phyloP scores from a whole-genome alignment of 2,797 vertebrate genomes.

The Brachyalestes nurse region DNA sequence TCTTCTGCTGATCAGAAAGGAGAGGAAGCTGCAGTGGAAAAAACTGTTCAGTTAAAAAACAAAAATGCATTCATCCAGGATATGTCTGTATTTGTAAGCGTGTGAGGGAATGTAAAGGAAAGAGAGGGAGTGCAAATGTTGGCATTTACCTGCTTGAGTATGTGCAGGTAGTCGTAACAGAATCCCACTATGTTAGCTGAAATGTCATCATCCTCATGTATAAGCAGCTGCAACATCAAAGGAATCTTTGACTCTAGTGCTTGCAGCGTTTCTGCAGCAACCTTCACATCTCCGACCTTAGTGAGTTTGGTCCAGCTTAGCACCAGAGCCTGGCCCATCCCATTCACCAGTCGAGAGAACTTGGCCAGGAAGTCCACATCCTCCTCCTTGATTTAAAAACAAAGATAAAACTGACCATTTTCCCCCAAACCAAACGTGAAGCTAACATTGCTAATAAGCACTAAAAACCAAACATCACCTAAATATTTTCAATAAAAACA shows the following conservation, averaged over 20 bases:
- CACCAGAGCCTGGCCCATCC: conserved; percentile 96
- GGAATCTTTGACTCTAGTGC: conserved; percentile 91
- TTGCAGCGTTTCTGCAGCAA: conserved; percentile 84
- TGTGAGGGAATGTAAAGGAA: neutral
- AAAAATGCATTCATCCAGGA: neutral
- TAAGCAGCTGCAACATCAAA: conserved; percentile 90
- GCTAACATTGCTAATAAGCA: too few species aligned
- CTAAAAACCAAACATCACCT: too few species aligned
- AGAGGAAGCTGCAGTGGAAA: conserved; percentile 81
- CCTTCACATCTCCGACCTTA: conserved; percentile 86
- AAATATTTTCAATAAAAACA: too few species aligned
- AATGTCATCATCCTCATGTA: conserved; percentile 97
- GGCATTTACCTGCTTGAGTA: conserved; percentile 91
- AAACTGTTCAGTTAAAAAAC: neutral
- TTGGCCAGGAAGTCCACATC: conserved; percentile 98
- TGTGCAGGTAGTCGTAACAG: conserved; percentile 98
- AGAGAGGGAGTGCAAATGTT: neutral
- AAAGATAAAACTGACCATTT: too few species aligned
- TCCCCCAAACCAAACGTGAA: too few species aligned
- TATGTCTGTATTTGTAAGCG: neutral
- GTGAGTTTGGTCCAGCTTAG: conserved; percentile 93
- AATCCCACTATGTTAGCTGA: conserved; percentile 95
- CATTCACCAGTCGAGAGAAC: conserved; percentile 95
- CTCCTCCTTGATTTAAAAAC: conserved; percentile 79
- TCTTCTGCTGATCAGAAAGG: conserved; percentile 91